These are phyloP conservation scores for Drosophila borborema DNA, from an alignment of 2,888 invertebrate species.

Conservation along the genomic window DNA sequence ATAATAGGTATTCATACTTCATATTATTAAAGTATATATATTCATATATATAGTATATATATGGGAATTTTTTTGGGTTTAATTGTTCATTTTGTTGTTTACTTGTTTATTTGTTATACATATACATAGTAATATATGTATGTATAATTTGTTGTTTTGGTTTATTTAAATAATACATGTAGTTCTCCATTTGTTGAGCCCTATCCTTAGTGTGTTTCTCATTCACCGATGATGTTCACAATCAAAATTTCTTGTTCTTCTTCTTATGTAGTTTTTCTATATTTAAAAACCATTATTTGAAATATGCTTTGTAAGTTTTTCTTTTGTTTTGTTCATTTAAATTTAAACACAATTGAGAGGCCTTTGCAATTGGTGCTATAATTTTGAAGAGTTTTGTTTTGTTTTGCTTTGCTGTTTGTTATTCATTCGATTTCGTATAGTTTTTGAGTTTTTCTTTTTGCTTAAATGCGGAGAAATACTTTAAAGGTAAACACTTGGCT, in stretches of 20 bases:
- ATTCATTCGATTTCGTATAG: slow-evolving; percentile 15
- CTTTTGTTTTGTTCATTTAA: slow-evolving; percentile 22
- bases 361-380: slow-evolving; percentile 32
- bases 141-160: slow-evolving; percentile 18
- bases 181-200: slow-evolving; percentile 56
- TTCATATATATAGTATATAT: slow-evolving; percentile 45
- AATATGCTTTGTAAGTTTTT: slow-evolving; percentile 43
- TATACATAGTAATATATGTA: slow-evolving; percentile 16
- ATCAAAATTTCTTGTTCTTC: slow-evolving; percentile 34
- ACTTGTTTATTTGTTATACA: slow-evolving; percentile 5
- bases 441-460: slow-evolving; percentile 45
- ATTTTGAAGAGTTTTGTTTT: slow-evolving; percentile 23
- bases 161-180: slow-evolving; percentile 48
- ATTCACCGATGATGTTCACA: slow-evolving; percentile 34
- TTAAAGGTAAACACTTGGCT: slow-evolving; percentile 67
- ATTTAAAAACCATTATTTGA: slow-evolving; percentile 52
- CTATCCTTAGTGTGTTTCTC: slow-evolving; percentile 45
- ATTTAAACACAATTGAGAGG: slow-evolving; percentile 44
- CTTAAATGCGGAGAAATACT: slow-evolving; percentile 78
- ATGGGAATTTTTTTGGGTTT: slow-evolving; percentile 49
- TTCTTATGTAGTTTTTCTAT: slow-evolving; percentile 46
- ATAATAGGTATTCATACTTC: slow-evolving; percentile 73
- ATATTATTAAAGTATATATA: slow-evolving; percentile 58
- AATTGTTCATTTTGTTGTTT: slow-evolving; percentile 9
- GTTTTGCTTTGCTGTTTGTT: slow-evolving; percentile 6